Base-by-base conservation (phyloP, 2,797 vertebrate genomes). In the Columba guinea region DNA sequence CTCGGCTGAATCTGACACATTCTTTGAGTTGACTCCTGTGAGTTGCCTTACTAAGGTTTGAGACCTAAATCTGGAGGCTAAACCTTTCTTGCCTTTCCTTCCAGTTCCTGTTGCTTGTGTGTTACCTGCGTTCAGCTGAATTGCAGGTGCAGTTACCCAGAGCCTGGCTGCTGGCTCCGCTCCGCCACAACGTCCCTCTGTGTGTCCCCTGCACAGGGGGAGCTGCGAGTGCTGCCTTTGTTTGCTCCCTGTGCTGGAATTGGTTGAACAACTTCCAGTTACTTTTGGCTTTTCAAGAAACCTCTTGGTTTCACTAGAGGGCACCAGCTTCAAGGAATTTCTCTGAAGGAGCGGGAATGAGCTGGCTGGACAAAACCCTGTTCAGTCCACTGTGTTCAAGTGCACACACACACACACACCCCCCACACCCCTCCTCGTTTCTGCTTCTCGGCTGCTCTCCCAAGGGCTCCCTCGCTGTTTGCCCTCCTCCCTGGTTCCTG, bases 1-100 rank as follows among this genome's bases (percentile, higher is more conserved):
- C 95, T 98, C 98, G 0, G 98, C 97, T 4, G 98, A 98, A 94
- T 98, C 98, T 0, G 99, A 99, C 15, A 10, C 96, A 0, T 99
- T 99, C 94, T 97, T 98, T 39, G 94, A 96, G 5, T 59, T 99
- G 89, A 95, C 97, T 23, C 78, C 22, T n/a, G 99, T 99, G 97
- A 97, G 98, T 95, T 79, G 23, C 32, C 20, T 67, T 75, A 7
- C 5, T 19, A 21, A 27, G 37, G 13, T 60, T 77, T 44, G 44
- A 68, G 35, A 23, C n/a, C 1, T 2, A 21, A 35, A 48, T 27
- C 51, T 59, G 21, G 20, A 10, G 55, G 34, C 17, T n/a, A 11
- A 30, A 8, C 16, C 9, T 11, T 17, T 5, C 5, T 41, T 46
- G 27, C 37, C 52, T 64, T 53, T 23, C 69, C n/a, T 63, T 76